Evolutionary conservation across 2,888 invertebrate genomes (phyloP).

Genomic region (Agonopterix subpropinquella): DNA sequence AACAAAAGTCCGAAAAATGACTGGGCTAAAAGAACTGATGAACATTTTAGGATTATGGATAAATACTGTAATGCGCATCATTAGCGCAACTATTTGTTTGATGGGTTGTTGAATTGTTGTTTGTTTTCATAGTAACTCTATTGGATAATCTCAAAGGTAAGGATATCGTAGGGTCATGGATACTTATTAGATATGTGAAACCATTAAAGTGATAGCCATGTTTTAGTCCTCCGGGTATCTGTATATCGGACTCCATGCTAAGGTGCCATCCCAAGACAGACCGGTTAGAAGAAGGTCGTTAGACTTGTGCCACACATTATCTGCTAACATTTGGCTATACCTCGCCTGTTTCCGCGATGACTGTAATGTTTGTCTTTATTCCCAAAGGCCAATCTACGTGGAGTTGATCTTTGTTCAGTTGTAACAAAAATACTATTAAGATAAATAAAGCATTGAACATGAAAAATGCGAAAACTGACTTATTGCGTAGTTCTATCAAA

Average conservation of each 20-base stretch:
- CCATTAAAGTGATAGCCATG: constrained; percentile 46
- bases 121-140: not conserved
- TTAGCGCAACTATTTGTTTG: not conserved
- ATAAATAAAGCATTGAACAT: constrained; percentile 99
- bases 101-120: no score
- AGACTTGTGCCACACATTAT: constrained; percentile 67
- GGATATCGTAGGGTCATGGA: constrained; percentile 35
- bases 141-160: constrained; percentile 6
- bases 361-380: constrained; percentile 95
- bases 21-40: no score
- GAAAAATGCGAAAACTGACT: constrained; percentile 98
- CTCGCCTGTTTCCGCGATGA: constrained; percentile 94
- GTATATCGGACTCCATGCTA: constrained; percentile 58
- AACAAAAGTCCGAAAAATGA: no score
- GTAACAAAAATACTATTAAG: constrained; percentile 98
- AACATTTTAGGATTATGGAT: no score
- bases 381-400: constrained; percentile 98
- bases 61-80: not conserved
- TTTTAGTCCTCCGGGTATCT: constrained; percentile 56
- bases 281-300: constrained; percentile 74
- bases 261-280: constrained; percentile 70
- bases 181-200: constrained; percentile 51
- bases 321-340: constrained; percentile 77
- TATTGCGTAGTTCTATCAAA: constrained; percentile 96
- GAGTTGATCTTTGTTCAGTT: constrained; percentile 98